phyloP scores from a whole-genome alignment of 2,113 vertebrate species.

The Panurus biarmicus region DNA sequence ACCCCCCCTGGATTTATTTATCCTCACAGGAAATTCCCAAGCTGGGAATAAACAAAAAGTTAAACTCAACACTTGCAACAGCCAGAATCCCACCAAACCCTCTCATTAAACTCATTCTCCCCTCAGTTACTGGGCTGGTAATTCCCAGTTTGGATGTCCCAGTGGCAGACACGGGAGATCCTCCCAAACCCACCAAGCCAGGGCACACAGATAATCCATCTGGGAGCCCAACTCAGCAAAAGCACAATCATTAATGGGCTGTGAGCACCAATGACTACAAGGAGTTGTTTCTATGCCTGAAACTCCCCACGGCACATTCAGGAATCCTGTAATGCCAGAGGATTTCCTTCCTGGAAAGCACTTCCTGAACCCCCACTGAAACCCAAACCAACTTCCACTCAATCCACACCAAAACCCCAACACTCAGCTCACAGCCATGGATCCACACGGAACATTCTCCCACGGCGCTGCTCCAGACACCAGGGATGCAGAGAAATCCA shows the following conservation, averaged over 20 bases:
- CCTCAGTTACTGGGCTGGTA: fast-evolving
- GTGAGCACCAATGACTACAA: background rate
- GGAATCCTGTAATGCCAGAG: background rate
- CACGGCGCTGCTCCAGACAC: background rate
- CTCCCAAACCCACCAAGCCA: background rate
- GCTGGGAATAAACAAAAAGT: background rate
- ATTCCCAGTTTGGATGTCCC: background rate
- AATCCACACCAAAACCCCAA: background rate
- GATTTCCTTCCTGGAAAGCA: background rate
- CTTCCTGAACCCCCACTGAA: background rate
- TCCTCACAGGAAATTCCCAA: background rate
- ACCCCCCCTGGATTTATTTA: background rate
- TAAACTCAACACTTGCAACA: background rate
- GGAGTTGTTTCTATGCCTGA: background rate
- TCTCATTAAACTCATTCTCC: background rate
- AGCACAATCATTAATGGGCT: background rate
- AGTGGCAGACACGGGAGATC: background rate
- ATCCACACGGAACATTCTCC: fast-evolving
- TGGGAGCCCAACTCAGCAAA: background rate
- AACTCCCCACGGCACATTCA: background rate
- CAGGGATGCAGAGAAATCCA: background rate
- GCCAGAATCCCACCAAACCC: background rate
- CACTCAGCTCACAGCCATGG: fast-evolving
- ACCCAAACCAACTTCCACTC: background rate
- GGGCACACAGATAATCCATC: background rate